A percentile compares a stretch with the other conserved stretches of the same genome.
These are phyloP conservation scores for Oscheius sp. DNA, from an alignment of 2,888 invertebrate species.

Conservation along the genomic window DNA sequence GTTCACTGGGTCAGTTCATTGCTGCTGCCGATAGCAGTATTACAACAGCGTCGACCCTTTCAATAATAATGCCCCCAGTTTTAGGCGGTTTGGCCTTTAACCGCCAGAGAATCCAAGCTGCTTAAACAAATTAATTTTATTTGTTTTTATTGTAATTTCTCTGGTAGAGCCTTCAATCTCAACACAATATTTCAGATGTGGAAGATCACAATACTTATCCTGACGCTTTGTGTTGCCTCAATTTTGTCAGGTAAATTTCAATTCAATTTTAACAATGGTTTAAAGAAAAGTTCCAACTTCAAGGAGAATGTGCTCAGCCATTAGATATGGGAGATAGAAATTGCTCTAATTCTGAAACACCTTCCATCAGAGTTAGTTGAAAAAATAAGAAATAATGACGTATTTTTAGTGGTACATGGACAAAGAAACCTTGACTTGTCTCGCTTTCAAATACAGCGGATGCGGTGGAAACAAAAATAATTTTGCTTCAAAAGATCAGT, in stretches of 20 bases:
- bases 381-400: too few relatives aligned
- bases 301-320: background rate
- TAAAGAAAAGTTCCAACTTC: background rate
- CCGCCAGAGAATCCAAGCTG: too few relatives aligned
- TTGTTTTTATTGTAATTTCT: too few relatives aligned
- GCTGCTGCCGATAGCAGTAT: constrained; percentile 20
- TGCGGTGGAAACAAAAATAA: constrained; percentile 43
- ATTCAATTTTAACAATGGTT: background rate
- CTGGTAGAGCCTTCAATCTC: background rate
- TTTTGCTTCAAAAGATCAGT: constrained; percentile 32
- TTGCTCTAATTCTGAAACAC: background rate
- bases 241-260: background rate
- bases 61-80: too few relatives aligned
- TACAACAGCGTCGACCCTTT: constrained; percentile 3
- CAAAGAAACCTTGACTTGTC: constrained; percentile 38
- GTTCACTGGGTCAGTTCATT: constrained; percentile 24
- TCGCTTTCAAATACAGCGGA: constrained; percentile 43
- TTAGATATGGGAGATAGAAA: background rate
- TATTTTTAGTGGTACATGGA: constrained; percentile 42
- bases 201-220: background rate
- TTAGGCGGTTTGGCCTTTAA: too few relatives aligned
- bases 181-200: background rate
- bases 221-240: background rate
- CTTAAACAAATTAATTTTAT: too few relatives aligned
- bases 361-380: background rate